Evolutionary conservation across 92 coral and sea anemone genomes (phyloP), one percentile per base, ranked within the genome.

Genomic region (Phymanthus crucifer): DNA sequence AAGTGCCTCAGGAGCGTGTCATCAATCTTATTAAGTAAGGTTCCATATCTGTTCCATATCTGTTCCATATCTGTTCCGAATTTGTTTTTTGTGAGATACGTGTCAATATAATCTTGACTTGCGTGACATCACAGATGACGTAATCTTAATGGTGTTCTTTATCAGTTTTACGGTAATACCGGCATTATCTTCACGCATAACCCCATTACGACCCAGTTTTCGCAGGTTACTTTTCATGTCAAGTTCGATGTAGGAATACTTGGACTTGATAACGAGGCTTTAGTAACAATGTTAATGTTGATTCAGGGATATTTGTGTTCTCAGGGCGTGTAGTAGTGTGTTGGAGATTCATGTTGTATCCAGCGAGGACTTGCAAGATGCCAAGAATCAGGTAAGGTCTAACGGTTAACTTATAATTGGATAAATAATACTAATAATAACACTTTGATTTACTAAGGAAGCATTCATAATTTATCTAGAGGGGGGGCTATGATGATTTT

Each of bases 331-430:
- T 45, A 73, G 70, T 57, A 80, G 85, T 33, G 83, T 76, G 40
- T 76, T 95, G 13, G 77, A 82, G 65, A 83, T 95, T 79, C 98
- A 92, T 58, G 98, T 95, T n/a, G 84, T 95, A 48, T 92, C 98
- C 26, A 95, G 88, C 76, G 97, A 95, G 79, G 98, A 95, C 73
- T 79, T 95, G 14, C 97, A 95, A 61, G 98, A 95, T 79, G 91
- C 88, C 54, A 95, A 89, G 72, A 92, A 95, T 68, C 87, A 87
- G 97, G 98, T 87, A 83, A 32, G 84, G 14, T 9, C 31, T 23
- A 21, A 21, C 23, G 21, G 54, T 58, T 16, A n/a, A n/a, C n/a
- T n/a, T n/a, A n/a, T n/a, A n/a, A n/a, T n/a, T n/a, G n/a, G n/a
- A n/a, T n/a, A n/a, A n/a, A n/a, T n/a, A n/a, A n/a, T n/a, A n/a